Evolutionary conservation across 2,888 invertebrate genomes (phyloP).

Genomic region (Brachynemurus nebulosus): DNA sequence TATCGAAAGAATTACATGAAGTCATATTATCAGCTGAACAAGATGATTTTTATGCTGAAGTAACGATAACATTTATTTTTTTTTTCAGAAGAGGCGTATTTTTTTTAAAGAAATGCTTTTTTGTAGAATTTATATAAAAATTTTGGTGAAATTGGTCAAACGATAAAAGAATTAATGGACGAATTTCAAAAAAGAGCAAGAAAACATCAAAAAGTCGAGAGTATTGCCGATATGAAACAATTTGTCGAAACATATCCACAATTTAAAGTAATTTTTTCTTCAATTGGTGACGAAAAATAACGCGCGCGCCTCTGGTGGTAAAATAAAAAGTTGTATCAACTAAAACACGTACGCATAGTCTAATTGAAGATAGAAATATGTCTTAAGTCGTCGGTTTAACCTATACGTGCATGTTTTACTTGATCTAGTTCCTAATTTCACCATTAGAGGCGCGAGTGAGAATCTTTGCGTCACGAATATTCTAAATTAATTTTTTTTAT

Average conservation of each 20-base stretch:
- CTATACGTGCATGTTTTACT: too few species aligned
- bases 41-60: constrained; percentile 92
- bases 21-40: constrained; percentile 90
- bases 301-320: too few species aligned
- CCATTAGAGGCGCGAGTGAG: too few species aligned
- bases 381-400: too few species aligned
- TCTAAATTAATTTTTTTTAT: constrained; percentile 13
- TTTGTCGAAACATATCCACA: constrained; percentile 97
- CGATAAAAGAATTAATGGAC: constrained; percentile 93
- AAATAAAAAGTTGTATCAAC: too few species aligned
- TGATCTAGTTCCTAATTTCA: too few species aligned
- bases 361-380: too few species aligned
- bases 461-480: too few species aligned
- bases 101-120: constrained; percentile 9
- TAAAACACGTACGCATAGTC: too few species aligned
- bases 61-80: constrained; percentile 26
- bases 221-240: constrained; percentile 96
- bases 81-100: constrained; percentile 2
- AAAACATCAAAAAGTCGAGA: constrained; percentile 93
- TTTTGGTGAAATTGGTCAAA: constrained; percentile 97
- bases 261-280: constrained; percentile 78
- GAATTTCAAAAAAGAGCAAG: constrained; percentile 94
- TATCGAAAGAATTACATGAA: constrained; percentile 80
- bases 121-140: constrained; percentile 81
- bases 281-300: too few species aligned